Evolutionary conservation across 2,113 vertebrate species (phyloP), one percentile per base, ranked within the genome.

Genomic region (Calonectris borealis): DNA sequence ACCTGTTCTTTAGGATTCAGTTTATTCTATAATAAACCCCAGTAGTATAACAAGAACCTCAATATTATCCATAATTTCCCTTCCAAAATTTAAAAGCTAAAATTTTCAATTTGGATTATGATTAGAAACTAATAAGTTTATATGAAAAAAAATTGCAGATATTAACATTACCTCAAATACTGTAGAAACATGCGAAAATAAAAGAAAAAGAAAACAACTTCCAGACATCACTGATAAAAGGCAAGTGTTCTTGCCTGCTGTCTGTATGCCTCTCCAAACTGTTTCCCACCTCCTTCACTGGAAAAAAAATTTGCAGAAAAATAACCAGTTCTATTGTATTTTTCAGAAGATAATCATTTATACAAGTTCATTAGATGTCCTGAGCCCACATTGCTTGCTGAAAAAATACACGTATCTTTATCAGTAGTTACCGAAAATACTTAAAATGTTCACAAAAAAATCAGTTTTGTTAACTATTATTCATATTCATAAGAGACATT

Each of bases 71-170:
- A 9, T n/a, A 21, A 61, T 13, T 54, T 79, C 3, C 25, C 15
- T 22, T 49, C 49, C 31, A 65, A 70, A 44, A 55, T 36, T 21
- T 42, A 29, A 76, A 84, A 46, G 21, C 13, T 44, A 24, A 18
- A 54, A n/a, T 18, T 70, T 58, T 34, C 25, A 60, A 16, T 62
- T 75, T 16, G 8, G 11, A n/a, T 60, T 34, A 46, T 34, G 1
- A 72, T 42, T 46, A 31, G 15, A 78, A 82, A 57, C 5, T 6
- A 76, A 3, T 15, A 19, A 21, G 7, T 61, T 29, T 10, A 6
- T 9, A 57, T 12, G 3, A 16, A 25, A 66, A 70, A 1, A 3
- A 40, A 40, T 2, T 2, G 6, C 13, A 44, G 11, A 48, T 21
- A 40, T 1, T 4, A 32, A 29, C 20, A 32, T 26, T 10, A 52